Evolutionary conservation across 2,113 vertebrate species (phyloP).

Genomic region (Oenanthe melanoleuca): DNA sequence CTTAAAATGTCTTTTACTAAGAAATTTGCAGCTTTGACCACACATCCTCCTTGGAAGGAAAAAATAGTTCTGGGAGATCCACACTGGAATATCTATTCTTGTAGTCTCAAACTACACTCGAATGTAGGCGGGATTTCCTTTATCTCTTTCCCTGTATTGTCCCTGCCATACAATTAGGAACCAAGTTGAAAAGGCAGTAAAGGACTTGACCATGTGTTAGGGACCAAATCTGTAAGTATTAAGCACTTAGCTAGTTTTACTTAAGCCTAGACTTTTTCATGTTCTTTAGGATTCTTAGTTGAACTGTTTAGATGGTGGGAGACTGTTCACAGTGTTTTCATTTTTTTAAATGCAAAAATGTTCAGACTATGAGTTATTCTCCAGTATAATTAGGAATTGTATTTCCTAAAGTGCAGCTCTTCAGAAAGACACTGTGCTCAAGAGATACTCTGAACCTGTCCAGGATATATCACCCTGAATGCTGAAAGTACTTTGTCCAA

Average conservation of each 20-base stretch:
- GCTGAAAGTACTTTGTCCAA: background rate
- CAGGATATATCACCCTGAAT: background rate
- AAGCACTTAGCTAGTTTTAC: background rate
- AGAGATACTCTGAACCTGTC: background rate
- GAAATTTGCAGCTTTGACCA: background rate
- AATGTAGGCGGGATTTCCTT: background rate
- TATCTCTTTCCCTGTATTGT: background rate
- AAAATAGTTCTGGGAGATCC: rapidly evolving
- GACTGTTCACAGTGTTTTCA: background rate
- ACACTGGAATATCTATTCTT: background rate
- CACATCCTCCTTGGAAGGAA: background rate
- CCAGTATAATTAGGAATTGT: background rate
- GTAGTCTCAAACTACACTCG: background rate
- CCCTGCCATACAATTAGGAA: background rate
- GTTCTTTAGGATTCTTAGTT: background rate
- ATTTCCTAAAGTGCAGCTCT: background rate
- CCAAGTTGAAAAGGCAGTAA: background rate
- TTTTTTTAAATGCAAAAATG: background rate
- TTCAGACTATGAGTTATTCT: background rate
- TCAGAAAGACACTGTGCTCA: background rate
- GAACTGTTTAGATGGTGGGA: background rate
- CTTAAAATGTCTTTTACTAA: background rate
- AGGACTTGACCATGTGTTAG: background rate
- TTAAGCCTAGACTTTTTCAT: background rate
- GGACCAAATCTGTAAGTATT: background rate